Evolutionary conservation across 2,797 vertebrate genomes (phyloP), one percentile per base, ranked within the genome.

Genomic region (Xiphorhynchus erythropygius): DNA sequence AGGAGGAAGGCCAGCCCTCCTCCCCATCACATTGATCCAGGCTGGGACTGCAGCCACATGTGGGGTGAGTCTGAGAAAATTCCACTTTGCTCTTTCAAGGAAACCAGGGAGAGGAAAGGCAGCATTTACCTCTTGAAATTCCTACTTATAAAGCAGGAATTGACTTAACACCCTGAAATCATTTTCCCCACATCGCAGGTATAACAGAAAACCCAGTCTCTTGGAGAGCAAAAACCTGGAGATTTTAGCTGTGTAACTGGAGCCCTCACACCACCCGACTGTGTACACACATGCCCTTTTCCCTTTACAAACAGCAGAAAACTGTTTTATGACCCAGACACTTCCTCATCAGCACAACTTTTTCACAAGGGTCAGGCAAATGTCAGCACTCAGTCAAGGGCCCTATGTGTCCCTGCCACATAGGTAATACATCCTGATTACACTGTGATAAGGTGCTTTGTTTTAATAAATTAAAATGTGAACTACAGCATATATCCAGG

Each of bases 341-440:
- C 25, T 69, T 73, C 64, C 33, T n/a, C 14, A 65, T n/a, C 57
- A 50, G 25, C 78, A 32, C 16, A 44, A 18, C 24, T 55, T 67
- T 74, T 42, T 60, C 35, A 59, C 39, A 52, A 42, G 33, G 32
- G 14, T 63, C 35, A 89, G 47, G 39, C 50, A 35, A 93, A 63
- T 2, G 3, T 22, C 60, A 65, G n/a, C 76, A 39, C 44, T 60
- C 62, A 64, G 53, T 63, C 63, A 82, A 73, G 56, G 49, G 49
- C 49, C 24, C 23, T 12, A 14, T 0, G 0, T 13, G 22, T 42
- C 41, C 33, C 57, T 80, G 47, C 18, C 27, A 62, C 0, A 0
- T 8, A 37, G 49, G 32, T 32, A 41, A 65, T 30, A 47, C 1
- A 3, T 63, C 23, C 39, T 55, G 27, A 42, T 81, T 39, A 74